Percentiles rank a stretch among this genome's conserved stretches.
phyloP scores from a whole-genome alignment of 2,888 invertebrate genomes.

The Nymphalis urticae region DNA sequence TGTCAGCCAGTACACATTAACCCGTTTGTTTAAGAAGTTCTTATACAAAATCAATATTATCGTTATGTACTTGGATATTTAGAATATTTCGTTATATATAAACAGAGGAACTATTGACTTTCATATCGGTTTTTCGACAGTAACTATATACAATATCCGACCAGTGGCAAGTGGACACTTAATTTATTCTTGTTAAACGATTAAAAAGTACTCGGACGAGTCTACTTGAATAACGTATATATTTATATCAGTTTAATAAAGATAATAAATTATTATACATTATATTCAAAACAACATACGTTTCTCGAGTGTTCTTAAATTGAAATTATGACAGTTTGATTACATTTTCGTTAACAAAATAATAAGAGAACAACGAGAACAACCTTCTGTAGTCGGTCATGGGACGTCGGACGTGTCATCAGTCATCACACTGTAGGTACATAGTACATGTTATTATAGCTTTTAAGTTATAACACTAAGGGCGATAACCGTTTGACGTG shows the following conservation, averaged over 20 bases:
- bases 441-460: neutral
- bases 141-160: no score
- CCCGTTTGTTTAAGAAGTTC: no score
- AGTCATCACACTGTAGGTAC: slow-evolving; percentile 9
- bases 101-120: no score
- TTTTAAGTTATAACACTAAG: slow-evolving; percentile 3
- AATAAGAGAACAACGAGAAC: slow-evolving; percentile 4
- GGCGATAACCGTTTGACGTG: slow-evolving; percentile 10
- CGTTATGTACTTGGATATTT: neutral
- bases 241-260: no score
- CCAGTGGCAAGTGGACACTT: no score
- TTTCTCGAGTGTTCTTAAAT: neutral
- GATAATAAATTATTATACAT: no score
- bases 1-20: no score
- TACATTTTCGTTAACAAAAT: neutral
- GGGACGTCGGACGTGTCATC: slow-evolving; percentile 16
- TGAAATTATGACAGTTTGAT: neutral
- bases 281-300: neutral
- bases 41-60: neutral
- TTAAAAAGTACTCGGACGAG: no score
- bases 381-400: slow-evolving; percentile 10
- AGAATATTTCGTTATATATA: no score
- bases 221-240: no score
- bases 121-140: no score
- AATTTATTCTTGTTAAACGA: no score